Evolutionary conservation across 1,140 invertebrate species (phyloP).

Genomic region (Drosophila navojoa): DNA sequence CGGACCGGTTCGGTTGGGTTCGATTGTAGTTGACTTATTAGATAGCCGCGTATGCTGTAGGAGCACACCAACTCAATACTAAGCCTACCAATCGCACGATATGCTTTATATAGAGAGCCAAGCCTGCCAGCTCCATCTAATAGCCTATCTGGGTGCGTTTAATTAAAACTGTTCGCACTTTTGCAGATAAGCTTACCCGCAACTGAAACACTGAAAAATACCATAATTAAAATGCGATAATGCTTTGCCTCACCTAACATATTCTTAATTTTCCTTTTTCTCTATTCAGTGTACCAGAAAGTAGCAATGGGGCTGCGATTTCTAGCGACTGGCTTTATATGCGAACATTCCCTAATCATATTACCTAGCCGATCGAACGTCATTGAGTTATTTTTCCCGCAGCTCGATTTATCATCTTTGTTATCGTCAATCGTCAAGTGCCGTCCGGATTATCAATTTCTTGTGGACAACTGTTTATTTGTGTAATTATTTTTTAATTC

Average conservation of each 20-base stretch:
- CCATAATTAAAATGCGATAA: slow-evolving; percentile 64
- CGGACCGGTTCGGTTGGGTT: neutral
- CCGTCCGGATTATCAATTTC: slow-evolving; percentile 37
- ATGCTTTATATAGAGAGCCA: slow-evolving; percentile 42
- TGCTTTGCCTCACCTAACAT: slow-evolving; percentile 30
- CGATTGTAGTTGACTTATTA: slow-evolving; percentile 15
- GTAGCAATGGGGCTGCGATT: neutral
- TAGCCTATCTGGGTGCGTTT: slow-evolving; percentile 42
- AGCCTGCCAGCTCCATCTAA: slow-evolving; percentile 28
- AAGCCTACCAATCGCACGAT: slow-evolving; percentile 14
- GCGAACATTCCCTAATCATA: too few species aligned
- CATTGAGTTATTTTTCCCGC: neutral
- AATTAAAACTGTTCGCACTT: slow-evolving; percentile 66
- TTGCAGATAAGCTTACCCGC: slow-evolving; percentile 56
- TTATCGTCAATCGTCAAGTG: slow-evolving; percentile 29
- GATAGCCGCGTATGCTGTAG: slow-evolving; percentile 25
- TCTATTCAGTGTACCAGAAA: slow-evolving; percentile 2
- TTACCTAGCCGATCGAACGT: neutral
- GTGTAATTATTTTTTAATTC: slow-evolving; percentile 65
- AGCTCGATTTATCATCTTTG: neutral
- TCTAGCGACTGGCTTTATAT: neutral
- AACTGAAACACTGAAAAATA: slow-evolving; percentile 30
- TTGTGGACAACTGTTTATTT: slow-evolving; percentile 21
- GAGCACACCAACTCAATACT: slow-evolving; percentile 33
- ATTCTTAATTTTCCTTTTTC: slow-evolving; percentile 23